Percentiles rank a stretch among this genome's conserved stretches.
Conservation (phyloP, 2,797 vertebrate genomes). For the Centroberyx gerrardi region DNA sequence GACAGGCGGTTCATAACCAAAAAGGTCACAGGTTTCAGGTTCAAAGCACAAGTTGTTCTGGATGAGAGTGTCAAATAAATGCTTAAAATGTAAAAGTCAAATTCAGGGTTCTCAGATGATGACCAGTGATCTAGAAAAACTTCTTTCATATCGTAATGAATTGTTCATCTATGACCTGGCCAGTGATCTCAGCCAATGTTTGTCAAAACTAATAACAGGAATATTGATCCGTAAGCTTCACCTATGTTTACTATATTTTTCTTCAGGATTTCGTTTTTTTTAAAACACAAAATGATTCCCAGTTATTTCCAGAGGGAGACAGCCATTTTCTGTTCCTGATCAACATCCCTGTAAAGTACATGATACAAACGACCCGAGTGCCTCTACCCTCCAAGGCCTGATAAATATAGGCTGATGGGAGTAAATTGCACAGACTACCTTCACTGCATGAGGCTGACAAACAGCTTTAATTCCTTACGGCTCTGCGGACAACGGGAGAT, state of each 20-base stretch:
- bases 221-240: background rate
- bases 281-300: too few species aligned
- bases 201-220: background rate
- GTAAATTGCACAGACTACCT: slow-evolving; percentile 73
- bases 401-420: slow-evolving; percentile 77
- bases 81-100: background rate
- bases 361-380: slow-evolving; percentile 36
- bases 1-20: too few species aligned
- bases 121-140: background rate
- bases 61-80: background rate
- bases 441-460: slow-evolving; percentile 71
- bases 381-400: slow-evolving; percentile 56
- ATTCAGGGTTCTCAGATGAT: background rate
- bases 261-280: background rate
- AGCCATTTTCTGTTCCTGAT: slow-evolving; percentile 11
- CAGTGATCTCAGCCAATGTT: background rate
- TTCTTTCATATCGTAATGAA: too few species aligned
- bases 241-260: too few species aligned
- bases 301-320: background rate
- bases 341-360: slow-evolving; percentile 42
- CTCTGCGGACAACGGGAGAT: slow-evolving; percentile 69
- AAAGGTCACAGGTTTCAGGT: too few species aligned
- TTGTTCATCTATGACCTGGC: background rate
- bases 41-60: background rate
- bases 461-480: slow-evolving; percentile 80